phyloP scores from a whole-genome alignment of 2,888 invertebrate genomes.

The Eupithecia tripunctaria region DNA sequence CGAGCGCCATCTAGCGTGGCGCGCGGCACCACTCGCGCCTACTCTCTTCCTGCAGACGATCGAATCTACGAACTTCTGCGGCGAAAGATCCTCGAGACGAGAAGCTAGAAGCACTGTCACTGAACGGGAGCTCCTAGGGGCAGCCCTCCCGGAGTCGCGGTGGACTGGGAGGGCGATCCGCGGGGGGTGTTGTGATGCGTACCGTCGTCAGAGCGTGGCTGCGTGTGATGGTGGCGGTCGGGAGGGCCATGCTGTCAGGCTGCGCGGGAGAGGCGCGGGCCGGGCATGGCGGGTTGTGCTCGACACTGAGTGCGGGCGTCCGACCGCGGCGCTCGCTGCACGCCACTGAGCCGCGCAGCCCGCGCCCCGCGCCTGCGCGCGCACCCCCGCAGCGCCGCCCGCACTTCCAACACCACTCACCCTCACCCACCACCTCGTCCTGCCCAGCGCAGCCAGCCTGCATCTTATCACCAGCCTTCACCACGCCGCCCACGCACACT shows the following conservation, averaged over 20 bases:
- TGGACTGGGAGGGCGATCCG: conserved; percentile 41
- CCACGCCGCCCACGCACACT: conserved; percentile 52
- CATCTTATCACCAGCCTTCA: conserved; percentile 40
- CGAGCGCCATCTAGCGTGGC: conserved; percentile 81
- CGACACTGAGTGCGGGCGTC: conserved; percentile 84
- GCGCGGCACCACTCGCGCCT: conserved; percentile 79
- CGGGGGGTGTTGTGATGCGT: conserved; percentile 59
- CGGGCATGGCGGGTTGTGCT: conserved; percentile 84
- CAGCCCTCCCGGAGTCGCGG: conserved; percentile 48
- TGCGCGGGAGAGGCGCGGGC: conserved; percentile 83
- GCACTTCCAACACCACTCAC: conserved; percentile 53
- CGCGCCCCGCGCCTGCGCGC: conserved; percentile 71
- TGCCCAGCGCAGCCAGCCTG: conserved; percentile 44
- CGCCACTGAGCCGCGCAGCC: conserved; percentile 81
- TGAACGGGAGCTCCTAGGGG: conserved; percentile 55
- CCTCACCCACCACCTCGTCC: conserved; percentile 54
- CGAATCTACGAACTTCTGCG: conserved; percentile 76
- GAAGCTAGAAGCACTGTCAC: conserved; percentile 72
- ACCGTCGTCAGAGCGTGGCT: conserved; percentile 85
- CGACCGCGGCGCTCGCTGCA: conserved; percentile 84
- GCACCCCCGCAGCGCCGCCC: conserved; percentile 65
- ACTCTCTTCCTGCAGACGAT: conserved; percentile 82
- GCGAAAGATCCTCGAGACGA: conserved; percentile 63
- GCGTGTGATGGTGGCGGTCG: conserved; percentile 84
- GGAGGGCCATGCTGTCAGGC: conserved; percentile 84